Base-by-base conservation (phyloP, 2,888 invertebrate species). In the Hetaerina titia region DNA sequence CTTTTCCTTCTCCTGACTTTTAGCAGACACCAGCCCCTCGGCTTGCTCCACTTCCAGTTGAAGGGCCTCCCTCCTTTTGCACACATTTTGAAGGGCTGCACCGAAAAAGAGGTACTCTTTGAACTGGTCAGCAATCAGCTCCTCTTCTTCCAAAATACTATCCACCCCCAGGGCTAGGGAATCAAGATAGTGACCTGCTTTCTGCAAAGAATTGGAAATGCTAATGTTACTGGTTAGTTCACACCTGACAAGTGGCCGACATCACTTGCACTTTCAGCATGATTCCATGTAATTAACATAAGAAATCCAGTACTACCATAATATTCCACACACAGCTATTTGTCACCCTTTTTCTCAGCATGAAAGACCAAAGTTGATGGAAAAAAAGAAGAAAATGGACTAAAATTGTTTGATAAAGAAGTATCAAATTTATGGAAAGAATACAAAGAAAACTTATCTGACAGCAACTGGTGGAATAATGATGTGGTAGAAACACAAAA, bases 21-120 rank as follows among this genome's bases (percentile, higher is more conserved):
- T 96, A 87, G 97, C 97, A 60, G 97, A 97, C 5, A 98, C 97
- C 31, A 97, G 97, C 95, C 98, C 98, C 95, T 98, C 98, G 1
- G 98, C 98, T 95, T 97, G 97, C 96, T 98, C 98, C 89, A 98
- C 97, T 94, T 98, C 97, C 31, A 98, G 97, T 96, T 98, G 98
- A 95, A 98, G 96, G 64, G 98, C 97, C 96, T 98, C 98, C 96
- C 98, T 98, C 96, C 98, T 98, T 96, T 97, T 97, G 96, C 98
- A 98, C 58, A 98, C 97, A 95, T 98, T 98, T 96, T 98, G 98
- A 94, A 98, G 96, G 0, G 98, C 98, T 58, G 97, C 97, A 0
- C 98, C 98, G 96, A 98, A 98, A 96, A 98, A 98, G 95, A 98
- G 96, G 96, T 98, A 98, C 96, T 98, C 98, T 96, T 98, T 98